phyloP scores from a whole-genome alignment of 2,113 vertebrate genomes.

The Xiphias gladius region DNA sequence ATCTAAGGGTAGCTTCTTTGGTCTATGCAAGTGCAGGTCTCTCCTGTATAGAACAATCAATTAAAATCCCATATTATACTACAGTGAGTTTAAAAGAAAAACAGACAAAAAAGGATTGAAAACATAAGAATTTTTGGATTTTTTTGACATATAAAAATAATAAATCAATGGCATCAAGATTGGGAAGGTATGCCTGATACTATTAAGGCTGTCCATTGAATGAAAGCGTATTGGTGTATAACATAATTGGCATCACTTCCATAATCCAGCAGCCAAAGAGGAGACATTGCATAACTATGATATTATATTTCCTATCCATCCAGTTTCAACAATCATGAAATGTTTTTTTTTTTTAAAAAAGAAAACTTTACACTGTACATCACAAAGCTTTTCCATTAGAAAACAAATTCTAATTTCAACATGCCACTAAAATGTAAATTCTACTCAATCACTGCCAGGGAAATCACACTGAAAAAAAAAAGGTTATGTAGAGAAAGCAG shows the following conservation, averaged over 20 bases:
- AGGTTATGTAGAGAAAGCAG: slow-evolving; percentile 62
- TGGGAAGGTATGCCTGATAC: slow-evolving; percentile 49
- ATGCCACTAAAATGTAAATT: slow-evolving; percentile 70
- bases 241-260: slow-evolving; percentile 53
- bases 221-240: slow-evolving; percentile 55
- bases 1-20: neutral
- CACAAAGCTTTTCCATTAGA: slow-evolving; percentile 74
- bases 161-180: slow-evolving; percentile 59
- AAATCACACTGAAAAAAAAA: slow-evolving; percentile 71
- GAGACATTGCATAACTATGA: slow-evolving; percentile 70
- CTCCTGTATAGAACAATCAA: neutral
- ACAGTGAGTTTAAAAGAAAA: slow-evolving; percentile 58
- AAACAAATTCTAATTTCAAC: slow-evolving; percentile 70
- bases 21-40: neutral
- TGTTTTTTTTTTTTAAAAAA: slow-evolving; percentile 63
- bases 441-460: slow-evolving; percentile 73
- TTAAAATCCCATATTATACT: slow-evolving; percentile 23
- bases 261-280: slow-evolving; percentile 70
- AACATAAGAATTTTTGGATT: slow-evolving; percentile 60
- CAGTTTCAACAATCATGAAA: slow-evolving; percentile 75
- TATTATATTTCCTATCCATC: slow-evolving; percentile 73
- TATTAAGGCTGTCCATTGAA: slow-evolving; percentile 49
- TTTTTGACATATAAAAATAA: slow-evolving; percentile 75
- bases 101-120: slow-evolving; percentile 66
- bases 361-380: slow-evolving; percentile 83